Conservation (phyloP, 1,140 invertebrate genomes). For the Streblospio benedicti region DNA sequence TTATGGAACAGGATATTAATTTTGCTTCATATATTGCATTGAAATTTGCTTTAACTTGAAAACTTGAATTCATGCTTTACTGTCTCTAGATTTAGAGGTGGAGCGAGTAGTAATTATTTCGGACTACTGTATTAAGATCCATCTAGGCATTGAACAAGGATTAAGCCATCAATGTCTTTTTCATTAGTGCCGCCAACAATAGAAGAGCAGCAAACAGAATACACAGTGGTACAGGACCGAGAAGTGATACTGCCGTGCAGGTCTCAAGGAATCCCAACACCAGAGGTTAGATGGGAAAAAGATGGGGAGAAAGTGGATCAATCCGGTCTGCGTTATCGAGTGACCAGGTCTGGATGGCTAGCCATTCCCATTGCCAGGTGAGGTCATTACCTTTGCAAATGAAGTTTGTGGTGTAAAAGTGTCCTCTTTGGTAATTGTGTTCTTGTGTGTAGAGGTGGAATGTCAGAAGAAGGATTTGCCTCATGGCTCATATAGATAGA, state of each 20-base stretch:
- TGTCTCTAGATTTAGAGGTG: too few relatives aligned
- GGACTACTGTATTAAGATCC: too few relatives aligned
- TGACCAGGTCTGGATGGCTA: constrained; percentile 28
- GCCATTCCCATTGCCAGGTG: constrained; percentile 28
- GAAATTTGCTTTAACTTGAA: too few relatives aligned
- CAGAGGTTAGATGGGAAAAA: constrained; percentile 39
- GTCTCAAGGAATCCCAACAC: constrained; percentile 40
- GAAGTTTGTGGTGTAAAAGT: not conserved
- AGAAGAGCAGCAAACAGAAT: constrained; percentile 22
- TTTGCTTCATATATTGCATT: too few relatives aligned
- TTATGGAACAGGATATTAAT: too few relatives aligned
- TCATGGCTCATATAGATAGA: too few relatives aligned
- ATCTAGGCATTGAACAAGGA: not conserved
- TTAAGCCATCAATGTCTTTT: constrained; percentile 4
- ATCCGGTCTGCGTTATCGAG: constrained; percentile 27
- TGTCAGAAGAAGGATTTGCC: too few relatives aligned
- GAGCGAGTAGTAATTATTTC: too few relatives aligned
- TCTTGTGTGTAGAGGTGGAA: too few relatives aligned
- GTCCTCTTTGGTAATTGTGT: too few relatives aligned
- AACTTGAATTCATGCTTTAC: too few relatives aligned
- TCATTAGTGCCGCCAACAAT: constrained; percentile 37
- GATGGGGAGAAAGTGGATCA: constrained; percentile 31
- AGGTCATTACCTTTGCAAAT: not conserved
- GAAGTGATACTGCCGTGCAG: constrained; percentile 42
- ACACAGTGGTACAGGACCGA: constrained; percentile 29